phyloP scores from a whole-genome alignment of 2,888 invertebrate genomes.

The Lycocerus yunnanus region DNA sequence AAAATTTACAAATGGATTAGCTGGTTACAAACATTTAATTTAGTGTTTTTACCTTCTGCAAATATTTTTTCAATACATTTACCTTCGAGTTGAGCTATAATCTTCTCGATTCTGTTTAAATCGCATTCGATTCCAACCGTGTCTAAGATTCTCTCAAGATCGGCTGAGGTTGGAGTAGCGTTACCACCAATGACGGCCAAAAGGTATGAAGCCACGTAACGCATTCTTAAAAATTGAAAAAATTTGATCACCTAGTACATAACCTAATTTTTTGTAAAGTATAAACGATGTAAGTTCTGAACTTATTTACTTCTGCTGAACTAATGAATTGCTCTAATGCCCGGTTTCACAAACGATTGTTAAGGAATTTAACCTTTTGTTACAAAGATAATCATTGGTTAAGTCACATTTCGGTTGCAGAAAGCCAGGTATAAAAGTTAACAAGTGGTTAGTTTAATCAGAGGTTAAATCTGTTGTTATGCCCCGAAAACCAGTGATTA shows the following conservation, averaged over 20 bases:
- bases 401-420: no score
- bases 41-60: constrained; percentile 58
- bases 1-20: background rate
- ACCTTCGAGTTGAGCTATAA: constrained; percentile 85
- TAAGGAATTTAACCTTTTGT: no score
- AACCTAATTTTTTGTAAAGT: constrained; percentile 12
- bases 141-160: constrained; percentile 93
- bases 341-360: no score
- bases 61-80: constrained; percentile 90
- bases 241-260: background rate
- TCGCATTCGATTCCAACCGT: constrained; percentile 96
- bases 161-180: constrained; percentile 76
- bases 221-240: constrained; percentile 72
- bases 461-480: no score
- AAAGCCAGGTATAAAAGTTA: no score
- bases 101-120: constrained; percentile 80
- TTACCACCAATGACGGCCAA: constrained; percentile 93
- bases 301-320: no score
- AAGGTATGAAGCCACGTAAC: constrained; percentile 99
- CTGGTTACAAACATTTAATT: no score
- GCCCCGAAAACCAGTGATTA: no score
- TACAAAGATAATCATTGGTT: no score
- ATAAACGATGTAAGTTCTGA: background rate
- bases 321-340: no score
- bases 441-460: no score